Conservation (phyloP, 2,113 vertebrate genomes). For the Ameiurus melas region DNA sequence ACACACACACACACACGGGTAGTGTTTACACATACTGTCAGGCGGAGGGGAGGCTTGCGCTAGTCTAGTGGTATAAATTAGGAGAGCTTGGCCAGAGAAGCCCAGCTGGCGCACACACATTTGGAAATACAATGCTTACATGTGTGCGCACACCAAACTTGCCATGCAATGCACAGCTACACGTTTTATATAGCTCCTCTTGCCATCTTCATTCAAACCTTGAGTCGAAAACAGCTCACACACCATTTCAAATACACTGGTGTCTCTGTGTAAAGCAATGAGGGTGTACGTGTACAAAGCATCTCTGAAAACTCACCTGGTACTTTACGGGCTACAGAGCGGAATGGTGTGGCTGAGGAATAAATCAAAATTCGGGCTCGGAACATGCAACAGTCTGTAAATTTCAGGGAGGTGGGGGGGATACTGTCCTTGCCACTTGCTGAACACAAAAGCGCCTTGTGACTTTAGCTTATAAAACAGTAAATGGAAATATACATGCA, state of each 20-base stretch:
- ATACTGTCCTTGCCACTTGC: neutral
- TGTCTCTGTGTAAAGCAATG: neutral
- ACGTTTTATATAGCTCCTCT: neutral
- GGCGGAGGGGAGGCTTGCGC: constrained; percentile 60
- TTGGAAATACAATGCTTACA: constrained; percentile 19
- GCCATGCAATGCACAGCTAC: neutral
- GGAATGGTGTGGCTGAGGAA: constrained; percentile 10
- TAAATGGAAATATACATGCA: neutral
- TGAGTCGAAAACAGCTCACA: neutral
- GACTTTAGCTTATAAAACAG: neutral
- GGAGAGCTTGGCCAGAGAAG: constrained; percentile 63
- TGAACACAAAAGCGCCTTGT: neutral
- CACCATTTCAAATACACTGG: neutral
- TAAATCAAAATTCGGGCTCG: neutral
- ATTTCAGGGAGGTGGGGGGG: neutral
- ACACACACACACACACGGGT: constrained; percentile 42
- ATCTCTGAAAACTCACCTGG: constrained; percentile 16
- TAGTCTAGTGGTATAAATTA: constrained; percentile 72
- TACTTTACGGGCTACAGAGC: neutral
- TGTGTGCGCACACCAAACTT: constrained; percentile 2
- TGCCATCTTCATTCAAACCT: constrained; percentile 5
- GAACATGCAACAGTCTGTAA: neutral
- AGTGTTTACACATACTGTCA: constrained; percentile 66
- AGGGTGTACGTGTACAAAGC: neutral
- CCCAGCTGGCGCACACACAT: constrained; percentile 68